Percentiles rank a stretch among this genome's conserved stretches.
Evolutionary conservation across 2,888 invertebrate genomes (phyloP).

Genomic region (Hemistola chrysoprasaria): DNA sequence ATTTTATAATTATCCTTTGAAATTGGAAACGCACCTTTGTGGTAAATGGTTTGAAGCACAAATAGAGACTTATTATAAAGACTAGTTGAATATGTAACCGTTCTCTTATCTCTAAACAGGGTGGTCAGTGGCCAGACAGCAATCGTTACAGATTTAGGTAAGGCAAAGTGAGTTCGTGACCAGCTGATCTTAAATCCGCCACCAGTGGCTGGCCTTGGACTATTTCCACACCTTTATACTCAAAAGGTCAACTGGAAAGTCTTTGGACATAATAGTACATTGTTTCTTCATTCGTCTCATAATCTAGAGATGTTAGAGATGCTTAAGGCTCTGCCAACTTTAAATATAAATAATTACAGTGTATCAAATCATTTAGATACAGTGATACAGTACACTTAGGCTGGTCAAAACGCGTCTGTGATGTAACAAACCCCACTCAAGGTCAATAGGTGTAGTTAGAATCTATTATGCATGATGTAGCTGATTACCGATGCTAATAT

Average conservation of each 20-base stretch:
- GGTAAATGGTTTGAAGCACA: slow-evolving; percentile 14
- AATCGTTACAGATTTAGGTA: slow-evolving; percentile 52
- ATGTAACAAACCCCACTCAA: slow-evolving; percentile 48
- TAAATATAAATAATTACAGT: slow-evolving; percentile 16
- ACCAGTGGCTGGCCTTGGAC: slow-evolving; percentile 70
- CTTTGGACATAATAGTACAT: slow-evolving; percentile 36
- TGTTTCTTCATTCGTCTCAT: slow-evolving; percentile 25
- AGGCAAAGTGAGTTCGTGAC: slow-evolving; percentile 62
- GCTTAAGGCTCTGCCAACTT: slow-evolving; percentile 23
- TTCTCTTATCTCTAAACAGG: slow-evolving; percentile 33
- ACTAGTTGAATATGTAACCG: slow-evolving; percentile 5
- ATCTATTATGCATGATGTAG: slow-evolving; percentile 46
- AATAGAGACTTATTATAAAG: slow-evolving; percentile 6
- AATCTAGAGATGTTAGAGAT: slow-evolving; percentile 33
- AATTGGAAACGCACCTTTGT: no score
- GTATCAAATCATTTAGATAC: slow-evolving; percentile 10
- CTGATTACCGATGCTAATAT: slow-evolving; percentile 31
- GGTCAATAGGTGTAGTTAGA: slow-evolving; percentile 59
- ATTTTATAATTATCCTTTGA: no score
- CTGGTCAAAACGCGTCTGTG: slow-evolving; percentile 25
- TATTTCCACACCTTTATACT: slow-evolving; percentile 66
- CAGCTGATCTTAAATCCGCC: slow-evolving; percentile 71
- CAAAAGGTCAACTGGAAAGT: slow-evolving; percentile 75
- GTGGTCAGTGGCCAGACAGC: slow-evolving; percentile 42
- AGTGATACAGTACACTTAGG: slow-evolving; percentile 18